A percentile compares a stretch with the other conserved stretches of the same genome.
Conservation (phyloP, 2,113 vertebrate species). For the Sorex araneus region DNA sequence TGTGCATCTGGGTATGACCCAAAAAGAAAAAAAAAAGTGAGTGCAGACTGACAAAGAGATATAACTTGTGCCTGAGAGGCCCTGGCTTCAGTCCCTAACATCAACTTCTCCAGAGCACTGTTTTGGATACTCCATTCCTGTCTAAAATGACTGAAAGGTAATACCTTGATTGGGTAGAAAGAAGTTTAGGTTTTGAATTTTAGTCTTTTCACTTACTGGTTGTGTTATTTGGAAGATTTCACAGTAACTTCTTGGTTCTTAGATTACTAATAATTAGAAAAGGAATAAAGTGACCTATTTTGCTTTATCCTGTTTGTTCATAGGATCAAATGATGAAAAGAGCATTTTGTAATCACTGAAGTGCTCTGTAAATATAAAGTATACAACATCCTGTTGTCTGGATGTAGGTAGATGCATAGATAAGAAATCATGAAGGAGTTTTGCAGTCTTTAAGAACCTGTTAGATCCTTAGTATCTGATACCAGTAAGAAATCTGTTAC, state of each 20-base stretch:
- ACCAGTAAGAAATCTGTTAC: background rate
- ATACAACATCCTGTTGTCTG: conserved; percentile 1
- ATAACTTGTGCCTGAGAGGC: background rate
- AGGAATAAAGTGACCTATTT: background rate
- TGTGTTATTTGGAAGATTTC: background rate
- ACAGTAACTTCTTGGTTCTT: background rate
- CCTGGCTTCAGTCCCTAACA: too few relatives aligned
- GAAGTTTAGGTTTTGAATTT: conserved; percentile 30
- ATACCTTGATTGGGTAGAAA: background rate
- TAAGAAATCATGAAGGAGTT: background rate
- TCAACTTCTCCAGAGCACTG: too few relatives aligned
- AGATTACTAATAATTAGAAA: background rate
- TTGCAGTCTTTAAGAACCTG: background rate
- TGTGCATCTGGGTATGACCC: too few relatives aligned
- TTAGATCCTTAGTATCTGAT: conserved; percentile 28
- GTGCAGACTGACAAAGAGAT: background rate
- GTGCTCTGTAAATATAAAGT: background rate
- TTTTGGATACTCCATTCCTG: too few relatives aligned
- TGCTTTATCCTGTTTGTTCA: background rate
- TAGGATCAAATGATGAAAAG: conserved; percentile 16
- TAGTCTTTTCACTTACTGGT: background rate
- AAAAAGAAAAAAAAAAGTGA: too few relatives aligned
- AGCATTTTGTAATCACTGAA: background rate
- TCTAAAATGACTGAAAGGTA: too few relatives aligned
- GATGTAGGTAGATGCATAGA: background rate